phyloP scores from a whole-genome alignment of 2,113 vertebrate genomes.

The Emberiza fucata region DNA sequence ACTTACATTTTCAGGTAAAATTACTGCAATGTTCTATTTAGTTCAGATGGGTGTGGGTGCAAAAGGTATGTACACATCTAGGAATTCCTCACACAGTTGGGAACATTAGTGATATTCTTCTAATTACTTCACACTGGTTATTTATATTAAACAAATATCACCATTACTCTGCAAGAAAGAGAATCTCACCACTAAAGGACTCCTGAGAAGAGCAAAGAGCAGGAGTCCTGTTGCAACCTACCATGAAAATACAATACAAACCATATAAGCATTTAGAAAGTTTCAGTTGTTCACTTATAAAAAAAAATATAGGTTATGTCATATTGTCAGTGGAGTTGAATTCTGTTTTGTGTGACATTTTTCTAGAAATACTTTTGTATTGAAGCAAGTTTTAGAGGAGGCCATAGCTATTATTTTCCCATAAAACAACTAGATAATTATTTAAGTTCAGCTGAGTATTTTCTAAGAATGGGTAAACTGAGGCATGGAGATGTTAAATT shows the following conservation, averaged over 20 bases:
- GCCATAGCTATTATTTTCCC: background rate
- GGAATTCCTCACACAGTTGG: background rate
- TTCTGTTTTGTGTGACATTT: background rate
- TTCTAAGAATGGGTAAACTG: background rate
- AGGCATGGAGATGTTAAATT: background rate
- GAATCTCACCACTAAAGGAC: background rate
- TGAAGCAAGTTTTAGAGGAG: background rate
- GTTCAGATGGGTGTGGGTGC: background rate
- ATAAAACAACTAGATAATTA: background rate
- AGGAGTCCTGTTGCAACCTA: background rate
- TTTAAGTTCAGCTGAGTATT: background rate
- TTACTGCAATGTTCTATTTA: background rate
- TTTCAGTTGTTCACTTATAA: background rate
- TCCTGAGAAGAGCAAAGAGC: background rate
- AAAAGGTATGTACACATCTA: background rate
- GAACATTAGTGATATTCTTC: background rate
- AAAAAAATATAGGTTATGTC: background rate
- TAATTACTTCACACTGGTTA: background rate
- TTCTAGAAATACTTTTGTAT: background rate
- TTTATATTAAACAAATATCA: background rate
- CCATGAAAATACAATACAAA: background rate
- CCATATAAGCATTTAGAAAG: background rate
- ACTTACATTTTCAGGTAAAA: background rate
- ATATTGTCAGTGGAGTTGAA: background rate
- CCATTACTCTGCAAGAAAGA: background rate